Base-by-base conservation (phyloP, 2,113 vertebrate species). In the Heterotis niloticus region DNA sequence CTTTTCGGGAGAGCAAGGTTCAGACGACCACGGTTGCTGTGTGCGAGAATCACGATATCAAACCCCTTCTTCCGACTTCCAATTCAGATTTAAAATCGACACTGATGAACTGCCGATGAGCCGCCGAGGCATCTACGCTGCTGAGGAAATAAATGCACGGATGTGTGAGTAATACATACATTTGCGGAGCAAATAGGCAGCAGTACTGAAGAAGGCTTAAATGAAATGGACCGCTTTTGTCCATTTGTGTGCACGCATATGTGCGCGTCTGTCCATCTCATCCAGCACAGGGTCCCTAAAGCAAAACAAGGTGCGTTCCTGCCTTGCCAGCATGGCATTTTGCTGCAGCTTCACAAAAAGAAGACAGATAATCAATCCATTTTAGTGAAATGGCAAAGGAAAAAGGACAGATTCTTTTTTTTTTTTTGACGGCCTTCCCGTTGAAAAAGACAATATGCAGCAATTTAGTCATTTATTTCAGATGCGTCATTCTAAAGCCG, bases 391-490 rank as follows among this genome's bases (percentile, higher is more conserved):
- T 0, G 11, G 18, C 17, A 52, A 5, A 64, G 57, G 60, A 62
- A 79, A 70, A 64, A 44, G 66, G 51, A 57, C 16, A 51, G 72
- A 68, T 57, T 24, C 14, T 17, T 52, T 78, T 75, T 57, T 24
- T 14, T 17, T 52, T 78, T 75, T 75, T 77, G 14, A 5, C n/a
- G 24, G 23, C 80, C 76, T 76, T 65, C 65, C 59, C 77, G 82
- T 67, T 80, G 64, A 34, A 80, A 70, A 76, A 52, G 76, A 72
- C 80, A 80, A 82, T 83, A 82, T 82, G 80, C 67, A 44, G 12
- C 34, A 18, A 64, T 59, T 62, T 80, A 81, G 82, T 81, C 70
- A 57, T 76, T 84, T 79, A 83, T 85, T 85, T 86, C 82, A 84
- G 57, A 72, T 60, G 56, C 80, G 24, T 77, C 67, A 14, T 20